Evolutionary conservation across 2,797 vertebrate species (phyloP).

Genomic region (Manis pentadactyla): DNA sequence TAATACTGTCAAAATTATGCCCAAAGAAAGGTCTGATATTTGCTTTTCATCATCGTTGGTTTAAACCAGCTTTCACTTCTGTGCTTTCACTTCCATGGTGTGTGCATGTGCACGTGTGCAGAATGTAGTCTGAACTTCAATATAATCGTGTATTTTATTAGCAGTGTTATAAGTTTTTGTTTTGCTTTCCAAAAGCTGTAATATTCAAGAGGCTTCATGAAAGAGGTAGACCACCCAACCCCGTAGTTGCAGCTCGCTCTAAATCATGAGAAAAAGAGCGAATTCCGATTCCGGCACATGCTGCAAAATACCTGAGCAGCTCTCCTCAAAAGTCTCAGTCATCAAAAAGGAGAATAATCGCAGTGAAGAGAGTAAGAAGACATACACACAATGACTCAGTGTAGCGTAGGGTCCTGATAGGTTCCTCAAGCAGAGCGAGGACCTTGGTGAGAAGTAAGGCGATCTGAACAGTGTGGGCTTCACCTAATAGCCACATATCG

Average conservation of each 20-base stretch:
- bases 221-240: not conserved
- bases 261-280: not conserved
- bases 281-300: not conserved
- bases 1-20: not conserved
- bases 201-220: not conserved
- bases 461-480: not conserved
- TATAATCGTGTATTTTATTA: not conserved
- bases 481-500: not conserved
- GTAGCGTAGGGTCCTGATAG: not conserved
- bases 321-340: not conserved
- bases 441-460: not conserved
- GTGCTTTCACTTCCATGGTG: not conserved
- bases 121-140: not conserved
- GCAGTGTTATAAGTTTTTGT: not conserved
- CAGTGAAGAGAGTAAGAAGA: no score
- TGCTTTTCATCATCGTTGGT: not conserved
- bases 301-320: not conserved
- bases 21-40: not conserved
- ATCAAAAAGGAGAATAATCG: not conserved
- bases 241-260: not conserved
- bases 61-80: not conserved
- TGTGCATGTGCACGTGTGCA: not conserved
- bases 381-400: not conserved
- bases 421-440: not conserved
- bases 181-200: not conserved